Evolutionary conservation across 2,113 vertebrate species (phyloP).

Genomic region (Grallaria varia): DNA sequence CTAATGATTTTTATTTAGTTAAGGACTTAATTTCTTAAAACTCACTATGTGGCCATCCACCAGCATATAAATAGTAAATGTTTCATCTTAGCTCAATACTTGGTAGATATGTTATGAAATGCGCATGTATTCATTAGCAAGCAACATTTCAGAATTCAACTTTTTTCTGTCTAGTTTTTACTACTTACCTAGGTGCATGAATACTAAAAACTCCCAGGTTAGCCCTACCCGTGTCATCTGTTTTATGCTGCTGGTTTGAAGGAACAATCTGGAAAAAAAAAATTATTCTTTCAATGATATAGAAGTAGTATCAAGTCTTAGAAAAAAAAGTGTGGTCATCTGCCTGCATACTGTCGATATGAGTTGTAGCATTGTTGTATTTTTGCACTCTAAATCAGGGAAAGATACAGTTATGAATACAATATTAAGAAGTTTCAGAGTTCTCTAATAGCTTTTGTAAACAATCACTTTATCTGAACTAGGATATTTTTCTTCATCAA

Average conservation of each 20-base stretch:
- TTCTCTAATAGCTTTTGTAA: background rate
- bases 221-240: slow-evolving; percentile 81
- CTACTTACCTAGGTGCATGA: slow-evolving; percentile 84
- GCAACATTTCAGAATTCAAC: background rate
- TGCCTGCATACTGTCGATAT: background rate
- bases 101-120: background rate
- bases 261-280: slow-evolving; percentile 66
- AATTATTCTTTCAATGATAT: background rate
- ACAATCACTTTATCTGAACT: background rate
- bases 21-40: background rate
- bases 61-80: background rate
- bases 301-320: background rate
- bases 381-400: background rate
- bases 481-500: background rate
- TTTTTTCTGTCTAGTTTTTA: background rate
- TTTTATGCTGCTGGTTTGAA: slow-evolving; percentile 74
- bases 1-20: background rate
- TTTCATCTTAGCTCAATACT: background rate
- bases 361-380: background rate
- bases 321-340: background rate
- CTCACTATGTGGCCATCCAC: background rate
- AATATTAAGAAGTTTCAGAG: background rate
- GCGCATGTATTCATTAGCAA: background rate
- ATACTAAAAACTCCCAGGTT: slow-evolving; percentile 77
- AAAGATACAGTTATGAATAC: background rate